Evolutionary conservation across 2,113 vertebrate genomes (phyloP), one percentile per base, ranked within the genome.

Genomic region (Cephalopterus ornatus): DNA sequence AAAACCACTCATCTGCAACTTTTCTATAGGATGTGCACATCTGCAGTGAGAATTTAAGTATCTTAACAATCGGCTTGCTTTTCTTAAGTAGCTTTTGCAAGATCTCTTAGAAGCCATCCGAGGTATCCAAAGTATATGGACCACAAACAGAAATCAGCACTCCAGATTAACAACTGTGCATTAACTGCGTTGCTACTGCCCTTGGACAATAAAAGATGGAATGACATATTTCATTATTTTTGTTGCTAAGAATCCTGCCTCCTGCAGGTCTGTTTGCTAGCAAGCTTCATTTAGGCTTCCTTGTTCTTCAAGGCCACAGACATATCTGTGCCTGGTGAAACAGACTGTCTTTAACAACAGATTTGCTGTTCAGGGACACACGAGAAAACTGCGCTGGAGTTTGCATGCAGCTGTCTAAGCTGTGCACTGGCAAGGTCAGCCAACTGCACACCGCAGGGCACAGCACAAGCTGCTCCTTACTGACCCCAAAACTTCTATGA

Each of bases 191-290:
- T 79, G n/a, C 58, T 88, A 73, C 28, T 0, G 4, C 17, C 73
- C 9, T 66, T 85, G 46, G 37, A 58, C 20, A 79, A 18, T 33
- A 80, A 62, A 65, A 81, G n/a, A 58, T n/a, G 23, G 13, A 91
- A 65, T 41, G 28, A 93, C 73, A 92, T 84, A 92, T 86, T 84
- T 86, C 91, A 92, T 88, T 87, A 79, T 50, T 68, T 92, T 72
- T 86, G 97, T 98, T 98, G 98, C 98, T 95, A 89, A 96, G 97
- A 98, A 98, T 98, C 97, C 91, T 97, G 97, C 98, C 96, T 98
- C 96, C 95, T 94, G 28, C 37, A 47, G 56, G 79, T 91, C 89
- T 92, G 92, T 96, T 97, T 89, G 95, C 98, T 96, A 86, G 85
- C 55, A 75, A 74, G 62, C 37, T 95, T 95, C 44, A 84, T 81